Conservation (phyloP, 2,888 invertebrate genomes). For the Chelonus formosanus region DNA sequence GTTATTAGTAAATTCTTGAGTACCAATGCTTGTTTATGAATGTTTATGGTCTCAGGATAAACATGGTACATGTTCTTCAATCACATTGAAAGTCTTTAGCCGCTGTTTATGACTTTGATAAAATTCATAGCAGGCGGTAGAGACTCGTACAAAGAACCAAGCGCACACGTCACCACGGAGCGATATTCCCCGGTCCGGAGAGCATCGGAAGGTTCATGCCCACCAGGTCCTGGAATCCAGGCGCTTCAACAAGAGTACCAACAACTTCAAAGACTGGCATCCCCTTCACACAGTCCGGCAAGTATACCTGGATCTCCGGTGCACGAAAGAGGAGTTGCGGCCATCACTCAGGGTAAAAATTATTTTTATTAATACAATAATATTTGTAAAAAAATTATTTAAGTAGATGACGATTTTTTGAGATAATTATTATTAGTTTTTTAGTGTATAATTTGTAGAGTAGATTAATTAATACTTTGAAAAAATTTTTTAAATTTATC, state of each 20-base stretch:
- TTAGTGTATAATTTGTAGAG: not conserved
- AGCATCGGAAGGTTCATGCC: conserved; percentile 82
- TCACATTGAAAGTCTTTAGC: conserved; percentile 1
- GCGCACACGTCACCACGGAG: conserved; percentile 69
- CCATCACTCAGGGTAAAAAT: conserved; percentile 69
- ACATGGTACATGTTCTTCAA: conserved; percentile 23
- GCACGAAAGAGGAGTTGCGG: conserved; percentile 66
- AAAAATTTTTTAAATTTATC: not conserved
- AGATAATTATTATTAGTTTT: too few relatives aligned
- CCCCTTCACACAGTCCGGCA: conserved; percentile 63
- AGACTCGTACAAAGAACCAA: conserved; percentile 71
- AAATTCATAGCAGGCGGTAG: conserved; percentile 62
- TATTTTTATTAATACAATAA: not conserved
- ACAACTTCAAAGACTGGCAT: conserved; percentile 73
- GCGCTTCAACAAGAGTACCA: conserved; percentile 83
- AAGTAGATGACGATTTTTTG: not conserved
- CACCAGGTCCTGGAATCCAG: conserved; percentile 69
- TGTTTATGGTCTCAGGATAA: conserved; percentile 21
- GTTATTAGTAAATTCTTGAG: conserved; percentile 14
- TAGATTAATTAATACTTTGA: not conserved
- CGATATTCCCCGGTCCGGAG: conserved; percentile 91
- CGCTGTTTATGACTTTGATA: conserved; percentile 13
- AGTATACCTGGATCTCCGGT: conserved; percentile 63
- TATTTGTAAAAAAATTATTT: not conserved
- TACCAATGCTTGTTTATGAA: conserved; percentile 17